Conservation (phyloP, 2,888 invertebrate species). For the Torymus texanus region DNA sequence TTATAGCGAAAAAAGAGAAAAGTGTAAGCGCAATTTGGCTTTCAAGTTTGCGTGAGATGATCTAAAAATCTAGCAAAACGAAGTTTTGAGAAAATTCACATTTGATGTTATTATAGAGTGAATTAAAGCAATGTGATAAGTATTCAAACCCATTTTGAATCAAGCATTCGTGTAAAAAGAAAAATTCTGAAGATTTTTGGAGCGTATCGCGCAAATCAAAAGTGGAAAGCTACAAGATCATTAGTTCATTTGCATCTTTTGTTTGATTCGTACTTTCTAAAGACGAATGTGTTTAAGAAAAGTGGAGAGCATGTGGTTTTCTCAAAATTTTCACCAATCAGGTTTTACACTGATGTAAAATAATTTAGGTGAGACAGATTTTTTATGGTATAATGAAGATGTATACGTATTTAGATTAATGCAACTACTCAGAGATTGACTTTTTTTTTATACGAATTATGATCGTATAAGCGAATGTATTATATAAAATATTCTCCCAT, state of each 20-base stretch:
- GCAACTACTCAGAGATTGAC: slow-evolving; percentile 8
- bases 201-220: background rate
- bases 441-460: slow-evolving; percentile 7
- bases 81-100: too few relatives aligned
- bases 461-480: background rate
- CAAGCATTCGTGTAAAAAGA: background rate
- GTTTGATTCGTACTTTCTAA: background rate
- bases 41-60: background rate
- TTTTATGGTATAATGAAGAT: slow-evolving; percentile 1
- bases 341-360: slow-evolving; percentile 10
- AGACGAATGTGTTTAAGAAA: slow-evolving; percentile 1
- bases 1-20: background rate
- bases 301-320: slow-evolving; percentile 9
- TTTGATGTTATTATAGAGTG: too few relatives aligned
- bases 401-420: slow-evolving; percentile 23
- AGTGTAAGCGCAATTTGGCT: background rate
- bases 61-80: background rate
- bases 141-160: too few relatives aligned
- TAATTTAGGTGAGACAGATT: slow-evolving; percentile 15
- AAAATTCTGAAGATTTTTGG: background rate
- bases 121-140: too few relatives aligned
- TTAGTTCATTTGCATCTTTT: background rate
- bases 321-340: background rate
- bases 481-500: background rate
- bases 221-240: slow-evolving; percentile 21